Conservation (phyloP, 2,797 vertebrate genomes). For the Coreius guichenoti region DNA sequence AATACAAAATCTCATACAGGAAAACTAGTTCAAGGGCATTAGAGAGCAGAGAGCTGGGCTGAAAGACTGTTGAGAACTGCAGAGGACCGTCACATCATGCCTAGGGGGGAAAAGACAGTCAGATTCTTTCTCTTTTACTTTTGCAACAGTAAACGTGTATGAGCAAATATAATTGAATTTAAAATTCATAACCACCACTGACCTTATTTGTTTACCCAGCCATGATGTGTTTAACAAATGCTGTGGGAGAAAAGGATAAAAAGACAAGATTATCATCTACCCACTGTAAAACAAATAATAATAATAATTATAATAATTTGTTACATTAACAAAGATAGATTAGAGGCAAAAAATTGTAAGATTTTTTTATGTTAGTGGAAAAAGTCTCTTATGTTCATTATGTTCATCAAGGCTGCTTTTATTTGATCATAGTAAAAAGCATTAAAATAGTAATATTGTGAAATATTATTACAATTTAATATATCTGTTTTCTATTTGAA, state of each 20-base stretch:
- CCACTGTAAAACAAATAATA: neutral
- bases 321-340: too few species aligned
- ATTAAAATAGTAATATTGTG: neutral
- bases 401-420: neutral
- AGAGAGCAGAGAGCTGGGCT: neutral
- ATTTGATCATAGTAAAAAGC: neutral
- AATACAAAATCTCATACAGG: neutral
- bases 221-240: slow-evolving; percentile 88
- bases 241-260: slow-evolving; percentile 64
- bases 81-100: neutral
- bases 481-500: neutral
- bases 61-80: neutral
- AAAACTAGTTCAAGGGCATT: slow-evolving; percentile 7
- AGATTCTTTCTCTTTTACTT: neutral
- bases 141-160: neutral
- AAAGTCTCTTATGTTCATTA: neutral
- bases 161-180: neutral
- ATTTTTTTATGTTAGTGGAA: neutral
- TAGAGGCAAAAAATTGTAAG: neutral
- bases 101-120: neutral
- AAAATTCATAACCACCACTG: slow-evolving; percentile 12
- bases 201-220: slow-evolving; percentile 74
- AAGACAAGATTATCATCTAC: neutral
- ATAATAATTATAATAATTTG: too few species aligned
- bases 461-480: neutral